These are phyloP conservation scores for Notodonta ziczac DNA, from an alignment of 2,888 invertebrate genomes.

Conservation along the genomic window DNA sequence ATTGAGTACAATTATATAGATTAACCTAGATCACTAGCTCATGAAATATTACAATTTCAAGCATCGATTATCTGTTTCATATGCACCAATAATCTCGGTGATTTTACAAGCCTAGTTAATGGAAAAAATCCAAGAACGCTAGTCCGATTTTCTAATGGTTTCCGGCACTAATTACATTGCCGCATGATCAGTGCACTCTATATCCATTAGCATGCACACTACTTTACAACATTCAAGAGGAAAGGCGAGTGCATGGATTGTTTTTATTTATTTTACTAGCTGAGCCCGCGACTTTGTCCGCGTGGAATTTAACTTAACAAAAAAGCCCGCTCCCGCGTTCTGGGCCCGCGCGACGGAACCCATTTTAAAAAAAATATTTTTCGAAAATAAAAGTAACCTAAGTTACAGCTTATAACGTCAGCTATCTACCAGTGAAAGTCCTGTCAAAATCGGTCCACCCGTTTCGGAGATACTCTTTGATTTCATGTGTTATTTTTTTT, in stretches of 20 bases:
- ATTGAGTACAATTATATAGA: too few species aligned
- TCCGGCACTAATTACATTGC: not conserved
- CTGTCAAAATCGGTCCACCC: too few species aligned
- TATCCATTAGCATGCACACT: not conserved
- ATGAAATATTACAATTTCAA: not conserved
- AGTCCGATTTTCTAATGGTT: constrained; percentile 18
- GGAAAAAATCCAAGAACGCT: not conserved
- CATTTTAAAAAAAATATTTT: too few species aligned
- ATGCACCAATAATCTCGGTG: not conserved
- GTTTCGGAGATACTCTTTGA: too few species aligned
- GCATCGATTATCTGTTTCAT: not conserved
- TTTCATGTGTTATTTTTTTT: too few species aligned
- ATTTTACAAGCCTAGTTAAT: not conserved
- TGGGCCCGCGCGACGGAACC: too few species aligned
- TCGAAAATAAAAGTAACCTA: too few species aligned
- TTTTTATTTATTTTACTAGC: not conserved
- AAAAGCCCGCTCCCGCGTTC: too few species aligned
- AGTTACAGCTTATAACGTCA: too few species aligned
- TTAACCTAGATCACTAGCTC: not conserved
- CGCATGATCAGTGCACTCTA: not conserved
- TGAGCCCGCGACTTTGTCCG: too few species aligned
- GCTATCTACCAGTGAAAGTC: too few species aligned
- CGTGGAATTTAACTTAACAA: too few species aligned
- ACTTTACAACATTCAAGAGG: not conserved
- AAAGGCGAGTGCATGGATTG: not conserved